Evolutionary conservation across 2,113 vertebrate genomes (phyloP).

Genomic region (Myiozetetes cayanensis): DNA sequence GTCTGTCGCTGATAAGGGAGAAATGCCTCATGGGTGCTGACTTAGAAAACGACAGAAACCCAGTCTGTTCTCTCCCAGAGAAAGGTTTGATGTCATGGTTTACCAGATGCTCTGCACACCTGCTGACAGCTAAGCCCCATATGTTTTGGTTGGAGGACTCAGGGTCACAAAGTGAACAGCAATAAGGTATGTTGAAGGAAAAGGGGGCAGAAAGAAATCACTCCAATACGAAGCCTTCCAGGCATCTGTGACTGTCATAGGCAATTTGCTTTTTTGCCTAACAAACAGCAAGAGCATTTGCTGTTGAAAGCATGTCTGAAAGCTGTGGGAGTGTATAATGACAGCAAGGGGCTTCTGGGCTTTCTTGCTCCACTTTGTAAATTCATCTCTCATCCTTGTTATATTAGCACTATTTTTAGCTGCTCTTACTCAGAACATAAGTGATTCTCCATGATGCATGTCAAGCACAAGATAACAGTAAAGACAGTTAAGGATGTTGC

Average conservation of each 20-base stretch:
- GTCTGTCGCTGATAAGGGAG: not conserved
- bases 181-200: not conserved
- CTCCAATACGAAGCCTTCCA: not conserved
- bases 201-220: not conserved
- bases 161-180: not conserved
- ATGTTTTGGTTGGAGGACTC: not conserved
- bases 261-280: not conserved
- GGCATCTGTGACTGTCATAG: not conserved
- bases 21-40: not conserved
- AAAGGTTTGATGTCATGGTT: not conserved
- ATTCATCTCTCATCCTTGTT: not conserved
- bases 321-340: not conserved
- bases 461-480: not conserved
- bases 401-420: conserved; percentile 40
- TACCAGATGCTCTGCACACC: not conserved
- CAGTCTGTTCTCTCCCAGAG: not conserved
- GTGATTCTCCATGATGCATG: not conserved
- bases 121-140: not conserved
- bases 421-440: conserved; percentile 9
- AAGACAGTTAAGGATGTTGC: not conserved
- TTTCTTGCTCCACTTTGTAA: conserved; percentile 4
- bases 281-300: conserved; percentile 5
- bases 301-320: not conserved
- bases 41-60: not conserved
- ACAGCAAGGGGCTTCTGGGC: conserved; percentile 8